Percentiles rank a stretch among this genome's conserved stretches.
These are phyloP conservation scores for Merops nubicus DNA, from an alignment of 2,113 vertebrate genomes.

Conservation along the genomic window DNA sequence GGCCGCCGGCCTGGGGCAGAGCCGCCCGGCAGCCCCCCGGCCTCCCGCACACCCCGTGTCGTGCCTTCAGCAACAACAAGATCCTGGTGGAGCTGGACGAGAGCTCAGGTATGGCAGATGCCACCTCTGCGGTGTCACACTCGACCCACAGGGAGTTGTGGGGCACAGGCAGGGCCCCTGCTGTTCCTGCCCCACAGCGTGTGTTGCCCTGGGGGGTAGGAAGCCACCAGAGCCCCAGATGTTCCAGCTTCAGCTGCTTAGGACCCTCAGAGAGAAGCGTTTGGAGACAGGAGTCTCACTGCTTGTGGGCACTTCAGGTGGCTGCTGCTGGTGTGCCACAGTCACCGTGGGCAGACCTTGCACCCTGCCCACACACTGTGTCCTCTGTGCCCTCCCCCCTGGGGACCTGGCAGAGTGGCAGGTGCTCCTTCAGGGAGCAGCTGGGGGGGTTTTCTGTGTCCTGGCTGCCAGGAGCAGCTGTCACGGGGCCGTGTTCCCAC, in stretches of 20 bases:
- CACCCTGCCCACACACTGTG: accelerated
- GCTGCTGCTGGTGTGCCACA: neutral
- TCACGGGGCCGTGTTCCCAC: accelerated
- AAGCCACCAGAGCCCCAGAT: neutral
- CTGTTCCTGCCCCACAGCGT: accelerated
- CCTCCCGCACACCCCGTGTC: accelerated
- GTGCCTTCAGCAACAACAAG: conserved; percentile 63
- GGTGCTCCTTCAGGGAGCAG: neutral
- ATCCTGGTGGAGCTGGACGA: conserved; percentile 82
- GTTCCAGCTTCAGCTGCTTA: neutral
- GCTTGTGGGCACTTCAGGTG: accelerated
- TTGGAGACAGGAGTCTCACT: accelerated
- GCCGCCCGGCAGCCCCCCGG: accelerated
- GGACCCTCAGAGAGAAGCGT: accelerated
- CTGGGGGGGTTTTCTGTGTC: neutral
- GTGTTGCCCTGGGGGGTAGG: neutral
- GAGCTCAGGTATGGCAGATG: conserved; percentile 65
- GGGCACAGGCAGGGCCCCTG: neutral
- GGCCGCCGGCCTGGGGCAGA: neutral
- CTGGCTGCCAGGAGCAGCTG: neutral
- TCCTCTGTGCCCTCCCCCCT: neutral
- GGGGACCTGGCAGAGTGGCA: neutral
- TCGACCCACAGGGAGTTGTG: accelerated
- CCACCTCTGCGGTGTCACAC: neutral
- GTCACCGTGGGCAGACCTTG: neutral